Conservation (phyloP, 2,113 vertebrate genomes). For the Dicaeum eximium region DNA sequence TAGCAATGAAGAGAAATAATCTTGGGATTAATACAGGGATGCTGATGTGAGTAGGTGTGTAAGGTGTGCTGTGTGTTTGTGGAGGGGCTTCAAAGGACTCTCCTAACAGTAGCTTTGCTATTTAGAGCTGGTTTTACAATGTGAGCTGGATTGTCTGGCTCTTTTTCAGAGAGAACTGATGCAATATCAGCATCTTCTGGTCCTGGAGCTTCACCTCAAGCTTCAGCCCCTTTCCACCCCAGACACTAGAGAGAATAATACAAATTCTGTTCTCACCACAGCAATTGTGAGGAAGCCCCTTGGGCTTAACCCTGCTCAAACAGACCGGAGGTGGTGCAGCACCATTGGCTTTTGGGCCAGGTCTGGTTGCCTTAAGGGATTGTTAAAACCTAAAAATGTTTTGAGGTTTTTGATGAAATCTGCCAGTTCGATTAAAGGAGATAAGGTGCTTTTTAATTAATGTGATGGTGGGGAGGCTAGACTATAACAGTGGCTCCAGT, state of each 20-base stretch:
- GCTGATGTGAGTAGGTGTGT: neutral
- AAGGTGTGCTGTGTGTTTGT: neutral
- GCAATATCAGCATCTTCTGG: neutral
- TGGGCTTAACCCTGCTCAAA: neutral
- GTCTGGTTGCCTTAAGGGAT: neutral
- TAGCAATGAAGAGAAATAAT: neutral
- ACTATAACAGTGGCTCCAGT: neutral
- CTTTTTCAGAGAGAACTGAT: neutral
- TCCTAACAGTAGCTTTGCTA: neutral
- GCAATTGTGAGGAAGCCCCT: neutral
- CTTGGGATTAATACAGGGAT: neutral
- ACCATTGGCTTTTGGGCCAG: neutral
- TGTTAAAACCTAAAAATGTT: neutral
- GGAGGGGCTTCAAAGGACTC: neutral
- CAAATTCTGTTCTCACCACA: neutral
- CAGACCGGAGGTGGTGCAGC: neutral
- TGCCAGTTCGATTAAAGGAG: neutral
- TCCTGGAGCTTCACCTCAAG: neutral
- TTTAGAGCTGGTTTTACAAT: neutral
- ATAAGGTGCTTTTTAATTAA: constrained; percentile 15
- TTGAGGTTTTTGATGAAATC: neutral
- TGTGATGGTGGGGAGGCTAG: neutral
- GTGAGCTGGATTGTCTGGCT: neutral
- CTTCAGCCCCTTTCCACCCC: neutral
- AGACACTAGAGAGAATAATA: neutral